Evolutionary conservation across 2,888 invertebrate genomes (phyloP).

Genomic region (Palloptera scutellata): DNA sequence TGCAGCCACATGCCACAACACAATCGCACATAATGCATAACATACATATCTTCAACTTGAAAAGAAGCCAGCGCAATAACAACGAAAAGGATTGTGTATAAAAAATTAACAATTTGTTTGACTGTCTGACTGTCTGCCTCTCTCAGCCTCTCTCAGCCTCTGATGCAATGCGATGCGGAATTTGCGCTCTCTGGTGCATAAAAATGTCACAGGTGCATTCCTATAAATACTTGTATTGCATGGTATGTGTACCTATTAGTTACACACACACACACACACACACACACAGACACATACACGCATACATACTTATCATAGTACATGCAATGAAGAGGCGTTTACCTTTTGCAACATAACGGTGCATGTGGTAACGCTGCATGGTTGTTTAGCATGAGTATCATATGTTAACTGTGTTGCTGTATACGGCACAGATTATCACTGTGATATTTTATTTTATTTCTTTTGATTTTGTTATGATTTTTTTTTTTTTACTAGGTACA

Average conservation of each 20-base stretch:
- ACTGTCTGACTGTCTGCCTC: slow-evolving; percentile 24
- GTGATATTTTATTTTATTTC: too few species aligned
- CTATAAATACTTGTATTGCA: too few species aligned
- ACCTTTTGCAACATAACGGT: neutral
- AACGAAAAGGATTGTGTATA: slow-evolving; percentile 5
- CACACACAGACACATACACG: neutral
- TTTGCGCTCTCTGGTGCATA: neutral
- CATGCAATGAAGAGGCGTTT: neutral
- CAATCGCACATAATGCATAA: neutral
- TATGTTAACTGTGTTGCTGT: too few species aligned
- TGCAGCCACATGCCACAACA: neutral
- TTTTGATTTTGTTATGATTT: too few species aligned
- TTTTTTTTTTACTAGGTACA: too few species aligned
- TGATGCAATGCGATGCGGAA: neutral
- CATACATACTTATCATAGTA: neutral
- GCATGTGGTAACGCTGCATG: neutral
- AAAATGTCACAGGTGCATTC: too few species aligned
- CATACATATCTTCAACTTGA: neutral
- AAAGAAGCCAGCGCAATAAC: neutral
- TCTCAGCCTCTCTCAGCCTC: neutral
- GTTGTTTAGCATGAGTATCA: neutral
- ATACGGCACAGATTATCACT: too few species aligned
- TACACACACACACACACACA: neutral
- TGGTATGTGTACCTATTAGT: too few species aligned
- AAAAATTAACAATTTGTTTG: slow-evolving; percentile 20